Evolutionary conservation across 2,797 vertebrate genomes (phyloP), one percentile per base, ranked within the genome.

Genomic region (Cossypha polioptera): DNA sequence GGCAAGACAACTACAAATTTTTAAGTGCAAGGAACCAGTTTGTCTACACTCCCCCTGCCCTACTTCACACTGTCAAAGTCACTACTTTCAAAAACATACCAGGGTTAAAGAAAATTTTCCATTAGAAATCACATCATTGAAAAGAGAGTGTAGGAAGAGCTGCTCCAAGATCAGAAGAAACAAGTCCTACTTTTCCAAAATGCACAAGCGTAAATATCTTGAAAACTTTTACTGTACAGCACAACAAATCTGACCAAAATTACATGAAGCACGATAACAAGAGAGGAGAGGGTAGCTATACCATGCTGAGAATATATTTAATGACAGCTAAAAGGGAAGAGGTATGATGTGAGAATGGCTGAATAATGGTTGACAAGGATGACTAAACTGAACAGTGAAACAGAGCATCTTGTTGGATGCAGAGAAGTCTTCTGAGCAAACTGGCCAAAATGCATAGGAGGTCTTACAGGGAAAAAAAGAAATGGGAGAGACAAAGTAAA

Each of bases 401-500:
- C 71, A 88, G 69, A 86, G 79, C 77, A 63, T 15, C 92, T 74
- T 36, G 54, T 31, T 1, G 18, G 86, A 67, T 0, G 36, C 33
- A 38, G 73, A 96, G 76, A 65, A 94, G 78, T 81, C 85, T 94
- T 86, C 94, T 61, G 90, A 79, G 90, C 74, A 96, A 86, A 90
- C 71, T 86, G 80, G 38, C 65, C 51, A 94, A 96, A 92, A 94
- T 35, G 40, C 68, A 74, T 11, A 76, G 2, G 4, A 96, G 86
- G 77, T 93, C 85, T 95, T 20, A 88, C n/a, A n/a, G 2, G 11
- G 13, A 48, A 80, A 50, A 87, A 95, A 92, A 86, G 40, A 91
- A 65, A 88, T 26, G 31, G 81, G 67, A 79, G 76, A 95, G 94
- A 94, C 85, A 96, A 84, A 95, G 86, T 90, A 94, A 96, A 95